Evolutionary conservation across 1,140 invertebrate species (phyloP).

Genomic region (Venustaconcha ellipsiformis): DNA sequence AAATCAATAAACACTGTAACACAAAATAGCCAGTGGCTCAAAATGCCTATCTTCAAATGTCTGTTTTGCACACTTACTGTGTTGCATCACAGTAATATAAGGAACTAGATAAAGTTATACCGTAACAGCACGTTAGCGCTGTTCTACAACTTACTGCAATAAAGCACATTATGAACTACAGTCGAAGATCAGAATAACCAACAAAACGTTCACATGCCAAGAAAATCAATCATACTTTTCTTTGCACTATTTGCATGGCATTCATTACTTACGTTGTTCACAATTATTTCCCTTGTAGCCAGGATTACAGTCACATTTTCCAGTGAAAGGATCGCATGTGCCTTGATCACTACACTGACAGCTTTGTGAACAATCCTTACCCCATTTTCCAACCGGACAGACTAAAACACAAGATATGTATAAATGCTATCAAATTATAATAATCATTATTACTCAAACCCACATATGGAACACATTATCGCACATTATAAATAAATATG

Average conservation of each 20-base stretch:
- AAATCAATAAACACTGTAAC: no score
- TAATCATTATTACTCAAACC: not conserved
- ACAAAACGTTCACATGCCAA: not conserved
- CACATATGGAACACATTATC: not conserved
- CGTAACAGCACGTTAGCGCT: not conserved
- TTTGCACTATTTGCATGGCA: no score
- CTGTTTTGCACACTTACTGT: no score
- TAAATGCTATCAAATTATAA: not conserved
- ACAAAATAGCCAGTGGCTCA: no score
- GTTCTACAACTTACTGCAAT: not conserved
- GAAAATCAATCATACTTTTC: not conserved
- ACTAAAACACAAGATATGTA: conserved; percentile 40
- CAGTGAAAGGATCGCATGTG: conserved; percentile 72
- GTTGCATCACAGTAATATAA: no score
- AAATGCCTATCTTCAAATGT: no score
- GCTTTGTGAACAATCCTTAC: conserved; percentile 51
- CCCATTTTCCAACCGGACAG: conserved; percentile 73
- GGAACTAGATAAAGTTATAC: not conserved
- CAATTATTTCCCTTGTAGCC: conserved; percentile 82
- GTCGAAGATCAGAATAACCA: not conserved
- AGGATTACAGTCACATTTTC: conserved; percentile 84
- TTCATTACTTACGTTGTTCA: conserved; percentile 51
- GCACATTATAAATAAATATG: not conserved
- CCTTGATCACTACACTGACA: conserved; percentile 71
- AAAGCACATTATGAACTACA: not conserved